Evolutionary conservation across 1,140 invertebrate species (phyloP), one percentile per base, ranked within the genome.

Genomic region (Ceratoteleas bidentatus): DNA sequence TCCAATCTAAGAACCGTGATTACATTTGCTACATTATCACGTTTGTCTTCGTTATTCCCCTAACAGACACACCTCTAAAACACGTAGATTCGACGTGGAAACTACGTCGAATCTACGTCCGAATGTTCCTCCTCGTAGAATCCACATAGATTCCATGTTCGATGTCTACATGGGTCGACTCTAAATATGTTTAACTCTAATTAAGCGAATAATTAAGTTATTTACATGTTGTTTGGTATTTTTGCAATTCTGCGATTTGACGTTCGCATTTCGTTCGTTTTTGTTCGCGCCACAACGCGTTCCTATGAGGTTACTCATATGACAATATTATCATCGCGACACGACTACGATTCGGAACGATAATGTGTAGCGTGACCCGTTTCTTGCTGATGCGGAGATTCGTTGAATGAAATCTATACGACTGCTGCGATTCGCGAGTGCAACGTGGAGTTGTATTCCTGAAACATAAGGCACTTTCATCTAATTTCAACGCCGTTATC

Each of bases 311-410:
- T 50, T 62, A 75, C 40, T 52, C 47, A n/a, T 54, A 76, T 66
- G 73, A 76, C 62, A 68, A 62, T 62, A 76, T 76, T 76, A 69
- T 76, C 73, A 47, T 38, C 50, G 68, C 61, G 56, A 60, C 33
- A 75, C 34, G 40, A 49, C 24, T 43, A 50, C 58, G 57, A 40
- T 76, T 76, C 36, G 43, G 16, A 76, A 68, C 50, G 73, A 69
- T 76, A 76, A 76, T 76, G 64, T 76, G 64, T 62, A 40, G 57
- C 49, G 43, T 76, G 73, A 76, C 73, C 69, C 53, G 69, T 64
- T 73, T 76, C 57, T 69, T 64, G 65, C 65, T 69, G 64, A 69
- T 69, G 64, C 58, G 62, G 58, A 47, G 54, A 24, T 60, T 73
- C 58, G 58, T 38, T 49, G 57, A 62, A 77, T 69, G 64, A 69